Base-by-base conservation (phyloP, 2,113 vertebrate genomes). In the Festucalex cinctus region DNA sequence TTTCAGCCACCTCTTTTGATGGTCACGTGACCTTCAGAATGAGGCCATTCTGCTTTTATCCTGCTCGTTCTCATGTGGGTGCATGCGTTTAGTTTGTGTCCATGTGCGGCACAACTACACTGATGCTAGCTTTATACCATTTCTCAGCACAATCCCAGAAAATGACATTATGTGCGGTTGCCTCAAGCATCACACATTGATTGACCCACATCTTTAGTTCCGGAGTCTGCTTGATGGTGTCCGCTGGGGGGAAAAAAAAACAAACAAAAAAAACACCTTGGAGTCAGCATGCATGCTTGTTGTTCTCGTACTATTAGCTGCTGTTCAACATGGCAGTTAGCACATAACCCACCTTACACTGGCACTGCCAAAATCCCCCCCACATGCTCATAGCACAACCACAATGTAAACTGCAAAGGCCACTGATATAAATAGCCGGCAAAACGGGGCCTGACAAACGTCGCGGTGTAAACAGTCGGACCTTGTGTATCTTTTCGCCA, bases 371-470 rank as follows among this genome's bases (percentile, higher is more conserved):
- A 57, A 57, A 19, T 32, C 26, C 26, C 26, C 13, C 54, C 26
- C 54, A 0, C 14, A 19, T 57, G 54, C 54, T 32, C 13, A 16
- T 17, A 57, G 41, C 37, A 62, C 60, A 62, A 39, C 24, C 60
- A 43, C 60, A 41, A 43, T 61, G 36, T 39, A 22, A 32, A 61
- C n/a, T 13, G 20, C n/a, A 62, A 62, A 62, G 60, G 60, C 39
- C 60, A 62, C 60, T 43, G 60, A 16, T 62, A 62, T 62, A 62
- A 43, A 62, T 62, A 62, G 60, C 37, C 6, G 16, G 26, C 54
- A 32, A 57, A 57, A 57, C 26, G 10, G 16, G 6, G 54, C 26
- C 13, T 4, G n/a, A 14, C 59, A 22, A 41, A 20, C 59, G 4
- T 41, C n/a, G 20, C 59, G 22, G 60, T 62, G 60, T 41, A 62